Conservation (phyloP, 2,888 invertebrate genomes). For the Stenodera caucasica region DNA sequence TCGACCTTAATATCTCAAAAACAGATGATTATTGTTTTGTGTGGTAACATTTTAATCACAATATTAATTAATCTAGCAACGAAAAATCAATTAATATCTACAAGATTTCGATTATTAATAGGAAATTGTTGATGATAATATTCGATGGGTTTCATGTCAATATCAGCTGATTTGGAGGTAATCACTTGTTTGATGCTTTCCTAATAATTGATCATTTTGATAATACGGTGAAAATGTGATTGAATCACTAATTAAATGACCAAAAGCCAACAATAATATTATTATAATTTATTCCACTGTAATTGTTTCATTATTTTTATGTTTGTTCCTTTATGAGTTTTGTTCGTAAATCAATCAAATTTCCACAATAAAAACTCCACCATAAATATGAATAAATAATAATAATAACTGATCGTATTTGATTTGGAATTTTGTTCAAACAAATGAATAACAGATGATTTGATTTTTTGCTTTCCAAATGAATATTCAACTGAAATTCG, state of each 20-base stretch:
- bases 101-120: too few relatives aligned
- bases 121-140: too few relatives aligned
- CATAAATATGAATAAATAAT: background rate
- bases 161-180: too few relatives aligned
- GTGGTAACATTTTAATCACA: background rate
- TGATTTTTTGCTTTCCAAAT: too few relatives aligned
- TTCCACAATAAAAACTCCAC: background rate
- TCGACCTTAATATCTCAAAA: background rate
- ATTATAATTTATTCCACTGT: too few relatives aligned
- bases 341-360: background rate
- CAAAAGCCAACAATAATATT: background rate
- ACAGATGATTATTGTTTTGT: background rate
- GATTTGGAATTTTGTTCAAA: background rate
- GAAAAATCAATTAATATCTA: too few relatives aligned
- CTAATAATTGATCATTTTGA: too few relatives aligned
- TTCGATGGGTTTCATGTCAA: too few relatives aligned
- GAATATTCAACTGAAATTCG: too few relatives aligned
- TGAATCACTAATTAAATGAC: background rate
- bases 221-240: too few relatives aligned
- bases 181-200: background rate
- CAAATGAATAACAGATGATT: too few relatives aligned
- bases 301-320: background rate
- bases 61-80: too few relatives aligned
- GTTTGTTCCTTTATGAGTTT: background rate
- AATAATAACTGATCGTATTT: background rate